Evolutionary conservation across 2,888 invertebrate genomes (phyloP), one percentile per base, ranked within the genome.

Genomic region (Petrophora chlorosata): DNA sequence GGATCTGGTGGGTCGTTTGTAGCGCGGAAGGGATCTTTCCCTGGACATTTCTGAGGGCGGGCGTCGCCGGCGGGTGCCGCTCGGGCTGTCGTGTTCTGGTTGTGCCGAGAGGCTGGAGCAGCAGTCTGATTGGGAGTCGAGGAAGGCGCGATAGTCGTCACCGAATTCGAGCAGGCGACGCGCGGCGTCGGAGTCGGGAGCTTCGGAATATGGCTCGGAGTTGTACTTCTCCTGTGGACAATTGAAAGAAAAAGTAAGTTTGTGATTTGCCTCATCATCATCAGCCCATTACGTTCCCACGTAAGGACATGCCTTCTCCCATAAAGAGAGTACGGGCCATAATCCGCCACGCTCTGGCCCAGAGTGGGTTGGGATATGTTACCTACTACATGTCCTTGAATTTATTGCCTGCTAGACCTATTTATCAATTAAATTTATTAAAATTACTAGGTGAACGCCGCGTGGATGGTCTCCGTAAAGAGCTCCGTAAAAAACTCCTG

Each of bases 71-170:
- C 85, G 75, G 0, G 81, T 76, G 53, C 80, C 80, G 54, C 76
- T 76, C 5, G 88, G 88, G 63, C 86, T 85, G 44, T 82, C 87
- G 63, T 76, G 72, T 49, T 89, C 90, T 13, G 87, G 90, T 67
- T 92, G 92, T 36, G 95, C 95, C 36, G 95, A 95, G 57, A 94
- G 90, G 52, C 94, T 94, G 57, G 95, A 95, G 85, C 96, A 96
- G 76, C 94, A 95, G 85, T 97, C 97, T 0, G 97, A 97, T 74
- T 97, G 97, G 55, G 97, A 97, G 87, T 97, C 97, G 38, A 97
- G 91, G 85, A 94, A 97, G 68, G 95, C 95, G 75, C 97, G 92
- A 85, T 97, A 97, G 84, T 97, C 97, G 79, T 97, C 97, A 19
- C 97, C 97, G 75, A 97, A 97, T 74, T 97, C 96, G 59, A 97